These are phyloP conservation scores for Ictalurus punctatus DNA, from an alignment of 2,113 vertebrate genomes.

Conservation along the genomic window DNA sequence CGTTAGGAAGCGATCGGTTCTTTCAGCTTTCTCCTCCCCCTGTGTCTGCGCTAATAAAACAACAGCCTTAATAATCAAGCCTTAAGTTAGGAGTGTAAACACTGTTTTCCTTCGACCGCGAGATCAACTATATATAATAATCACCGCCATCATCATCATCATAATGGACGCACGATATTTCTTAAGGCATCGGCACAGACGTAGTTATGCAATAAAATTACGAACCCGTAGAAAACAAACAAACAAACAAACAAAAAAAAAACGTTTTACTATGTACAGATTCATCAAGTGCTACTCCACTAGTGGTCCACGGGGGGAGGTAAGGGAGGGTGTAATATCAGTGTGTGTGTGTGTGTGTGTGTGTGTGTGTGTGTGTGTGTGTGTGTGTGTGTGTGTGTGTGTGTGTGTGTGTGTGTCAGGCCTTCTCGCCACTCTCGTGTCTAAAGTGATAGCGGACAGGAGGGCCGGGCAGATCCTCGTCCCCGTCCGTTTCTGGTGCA, in stretches of 20 bases:
- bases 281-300: constrained; percentile 54
- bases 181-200: constrained; percentile 60
- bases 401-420: constrained; percentile 54
- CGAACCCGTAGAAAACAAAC: constrained; percentile 53
- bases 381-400: background rate
- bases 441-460: constrained; percentile 95
- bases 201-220: constrained; percentile 55
- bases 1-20: background rate
- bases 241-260: background rate
- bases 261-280: constrained; percentile 54
- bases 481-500: constrained; percentile 87
- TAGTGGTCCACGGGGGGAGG: constrained; percentile 56
- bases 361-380: constrained; percentile 57
- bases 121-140: constrained; percentile 20
- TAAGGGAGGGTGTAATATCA: background rate
- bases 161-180: constrained; percentile 46
- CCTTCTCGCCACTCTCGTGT: constrained; percentile 68
- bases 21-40: background rate
- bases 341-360: constrained; percentile 50
- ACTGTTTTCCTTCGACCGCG: constrained; percentile 23
- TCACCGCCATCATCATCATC: constrained; percentile 36
- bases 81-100: constrained; percentile 41
- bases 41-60: background rate
- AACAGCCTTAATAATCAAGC: background rate
- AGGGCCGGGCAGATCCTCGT: constrained; percentile 93